These are phyloP conservation scores for Axinella damicornis DNA, from an alignment of 37 sponge, comb jelly and placozoan species.

Conservation along the genomic window DNA sequence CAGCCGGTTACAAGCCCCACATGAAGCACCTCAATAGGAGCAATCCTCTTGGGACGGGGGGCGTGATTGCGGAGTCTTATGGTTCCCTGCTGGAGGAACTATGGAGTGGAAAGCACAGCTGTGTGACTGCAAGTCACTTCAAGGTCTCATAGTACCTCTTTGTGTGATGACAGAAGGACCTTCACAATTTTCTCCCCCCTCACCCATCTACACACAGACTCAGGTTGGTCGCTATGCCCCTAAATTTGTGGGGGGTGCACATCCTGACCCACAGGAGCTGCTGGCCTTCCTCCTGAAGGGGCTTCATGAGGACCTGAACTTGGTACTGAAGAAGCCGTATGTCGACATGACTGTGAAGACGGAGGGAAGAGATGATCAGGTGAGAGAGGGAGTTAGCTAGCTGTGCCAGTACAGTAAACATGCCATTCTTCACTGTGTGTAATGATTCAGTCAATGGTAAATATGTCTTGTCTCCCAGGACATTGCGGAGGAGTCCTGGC, in stretches of 20 bases:
- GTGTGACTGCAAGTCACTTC: conserved; percentile 81
- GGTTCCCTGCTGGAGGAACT: conserved; percentile 88
- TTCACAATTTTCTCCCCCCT: too few species aligned
- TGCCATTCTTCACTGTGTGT: too few species aligned
- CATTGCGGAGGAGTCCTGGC: conserved; percentile 82
- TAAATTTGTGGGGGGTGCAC: conserved; percentile 86
- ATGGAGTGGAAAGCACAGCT: conserved; percentile 84
- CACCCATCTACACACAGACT: conserved; percentile 31
- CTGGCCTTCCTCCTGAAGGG: conserved; percentile 93
- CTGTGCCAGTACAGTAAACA: too few species aligned
- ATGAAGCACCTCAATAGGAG: conserved; percentile 81
- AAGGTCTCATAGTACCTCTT: conserved; percentile 54
- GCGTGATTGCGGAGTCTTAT: conserved; percentile 88
- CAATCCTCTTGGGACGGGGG: conserved; percentile 91
- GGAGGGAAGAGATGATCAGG: conserved; percentile 69
- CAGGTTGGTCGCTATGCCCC: conserved; percentile 87
- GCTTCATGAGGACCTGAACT: conserved; percentile 95
- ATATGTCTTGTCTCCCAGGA: conserved; percentile 22
- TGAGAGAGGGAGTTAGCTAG: too few species aligned
- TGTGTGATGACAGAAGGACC: too few species aligned
- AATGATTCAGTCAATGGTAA: too few species aligned
- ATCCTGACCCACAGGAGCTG: conserved; percentile 96
- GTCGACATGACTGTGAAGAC: conserved; percentile 83
- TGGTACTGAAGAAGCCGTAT: conserved; percentile 85
- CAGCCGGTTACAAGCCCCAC: conserved; percentile 56